These are phyloP conservation scores for Sacculina carcini DNA, from an alignment of 2,888 invertebrate genomes.

Conservation along the genomic window DNA sequence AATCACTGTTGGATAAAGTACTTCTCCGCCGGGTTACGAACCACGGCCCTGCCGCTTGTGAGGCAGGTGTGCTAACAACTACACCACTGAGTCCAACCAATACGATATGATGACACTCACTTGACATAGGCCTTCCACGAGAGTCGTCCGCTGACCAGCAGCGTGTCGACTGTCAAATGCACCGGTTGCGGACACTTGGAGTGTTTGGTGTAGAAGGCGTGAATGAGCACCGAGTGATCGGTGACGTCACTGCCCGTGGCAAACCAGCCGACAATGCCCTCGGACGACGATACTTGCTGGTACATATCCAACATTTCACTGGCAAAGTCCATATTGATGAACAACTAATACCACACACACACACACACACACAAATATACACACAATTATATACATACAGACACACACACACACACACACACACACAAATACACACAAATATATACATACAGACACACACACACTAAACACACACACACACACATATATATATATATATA, in stretches of 20 bases:
- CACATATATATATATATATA: too few species aligned
- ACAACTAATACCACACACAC: background rate
- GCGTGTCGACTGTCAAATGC: slow-evolving; percentile 84
- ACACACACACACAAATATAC: too few species aligned
- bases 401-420: too few species aligned
- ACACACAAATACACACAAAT: too few species aligned
- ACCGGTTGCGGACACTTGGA: slow-evolving; percentile 57
- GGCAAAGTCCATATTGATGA: slow-evolving; percentile 12
- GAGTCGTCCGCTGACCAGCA: slow-evolving; percentile 62
- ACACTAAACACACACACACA: too few species aligned
- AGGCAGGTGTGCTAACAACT: too few species aligned
- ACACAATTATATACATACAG: too few species aligned
- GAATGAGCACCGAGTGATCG: slow-evolving; percentile 85
- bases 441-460: too few species aligned
- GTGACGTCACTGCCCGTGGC: slow-evolving; percentile 93
- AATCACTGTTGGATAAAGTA: too few species aligned
- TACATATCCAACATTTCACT: slow-evolving; percentile 74
- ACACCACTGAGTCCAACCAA: too few species aligned
- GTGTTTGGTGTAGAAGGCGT: slow-evolving; percentile 86
- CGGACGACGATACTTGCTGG: slow-evolving; percentile 67
- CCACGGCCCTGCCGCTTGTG: too few species aligned
- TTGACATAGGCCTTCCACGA: slow-evolving; percentile 75
- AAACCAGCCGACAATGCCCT: slow-evolving; percentile 96
- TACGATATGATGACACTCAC: slow-evolving; percentile 20
- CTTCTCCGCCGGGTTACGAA: too few species aligned